Base-by-base conservation (phyloP, 2,113 vertebrate genomes). In the Toxotes chatareus region DNA sequence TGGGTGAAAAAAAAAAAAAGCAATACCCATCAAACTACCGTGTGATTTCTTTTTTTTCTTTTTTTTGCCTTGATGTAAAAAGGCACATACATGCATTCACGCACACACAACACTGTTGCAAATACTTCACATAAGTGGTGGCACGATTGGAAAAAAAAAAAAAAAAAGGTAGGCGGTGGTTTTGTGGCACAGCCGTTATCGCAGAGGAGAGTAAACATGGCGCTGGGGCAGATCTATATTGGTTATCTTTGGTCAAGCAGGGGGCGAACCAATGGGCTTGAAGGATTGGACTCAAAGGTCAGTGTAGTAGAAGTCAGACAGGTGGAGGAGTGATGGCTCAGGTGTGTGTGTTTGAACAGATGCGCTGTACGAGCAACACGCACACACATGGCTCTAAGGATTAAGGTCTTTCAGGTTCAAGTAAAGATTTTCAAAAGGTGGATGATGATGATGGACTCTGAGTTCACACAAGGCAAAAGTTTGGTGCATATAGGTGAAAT, bases 241-340 rank as follows among this genome's bases (percentile, higher is more conserved):
- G 88, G 93, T 91, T 91, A 93, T 95, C 95, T 96, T 95, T 95
- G 95, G 95, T 96, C 86, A 83, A 94, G 90, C 85, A 86, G 83
- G 38, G 84, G 85, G 86, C 16, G 81, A 88, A 85, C 82, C 77
- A 83, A 83, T 76, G 66, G 76, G 85, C 60, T 75, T 86, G 40
- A 81, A 79, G 62, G 67, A 74, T 67, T 57, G 49, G 81, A 79
- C 83, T 84, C 86, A 79, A 89, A 92, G 91, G 93, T 90, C 84
- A 68, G 73, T 67, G 73, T 73, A 63, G 69, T 63, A 74, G 78
- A 73, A 80, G 83, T 85, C 80, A 72, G 86, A 68, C 57, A 71
- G 59, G 53, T 12, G 70, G 49, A 68, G 55, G 59, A 71, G 78
- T 31, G 76, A 81, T 75, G 86, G 89, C 86, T 91, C 82, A 80